Evolutionary conservation across 2,113 vertebrate species (phyloP).

Genomic region (Genyomyrus donnyi): DNA sequence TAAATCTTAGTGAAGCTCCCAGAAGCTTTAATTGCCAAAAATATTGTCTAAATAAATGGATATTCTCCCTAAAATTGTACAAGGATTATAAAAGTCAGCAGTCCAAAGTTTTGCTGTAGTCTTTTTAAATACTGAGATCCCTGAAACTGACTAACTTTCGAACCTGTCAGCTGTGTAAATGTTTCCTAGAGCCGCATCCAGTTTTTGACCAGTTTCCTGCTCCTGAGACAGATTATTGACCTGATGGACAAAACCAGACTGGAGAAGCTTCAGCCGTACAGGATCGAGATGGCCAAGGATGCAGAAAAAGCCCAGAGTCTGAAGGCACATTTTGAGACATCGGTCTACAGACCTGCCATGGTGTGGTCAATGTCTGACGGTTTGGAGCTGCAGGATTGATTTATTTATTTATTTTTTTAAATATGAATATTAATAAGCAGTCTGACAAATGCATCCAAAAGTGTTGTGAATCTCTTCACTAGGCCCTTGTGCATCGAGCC

Average conservation of each 20-base stretch:
- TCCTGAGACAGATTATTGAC: constrained; percentile 46
- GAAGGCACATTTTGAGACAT: constrained; percentile 43
- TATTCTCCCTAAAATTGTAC: background rate
- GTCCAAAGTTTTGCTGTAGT: background rate
- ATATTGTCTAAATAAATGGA: background rate
- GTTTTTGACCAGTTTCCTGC: background rate
- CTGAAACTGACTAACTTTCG: background rate
- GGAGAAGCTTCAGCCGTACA: constrained; percentile 51
- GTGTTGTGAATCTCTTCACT: background rate
- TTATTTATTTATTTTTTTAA: background rate
- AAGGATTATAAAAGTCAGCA: background rate
- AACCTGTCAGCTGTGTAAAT: background rate
- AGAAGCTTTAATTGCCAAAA: background rate
- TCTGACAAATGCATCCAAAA: background rate
- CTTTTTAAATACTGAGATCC: background rate
- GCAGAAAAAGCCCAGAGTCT: constrained; percentile 29
- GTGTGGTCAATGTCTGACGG: constrained; percentile 31
- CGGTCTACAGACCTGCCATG: constrained; percentile 51
- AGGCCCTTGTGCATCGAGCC: constrained; percentile 50
- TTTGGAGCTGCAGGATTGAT: background rate
- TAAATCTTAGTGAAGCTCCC: background rate
- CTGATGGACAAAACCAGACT: constrained; percentile 37
- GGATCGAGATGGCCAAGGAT: constrained; percentile 43
- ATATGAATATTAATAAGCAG: background rate
- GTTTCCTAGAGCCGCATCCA: background rate